phyloP scores from a whole-genome alignment of 2,888 invertebrate genomes.

The Tetropium fuscum region DNA sequence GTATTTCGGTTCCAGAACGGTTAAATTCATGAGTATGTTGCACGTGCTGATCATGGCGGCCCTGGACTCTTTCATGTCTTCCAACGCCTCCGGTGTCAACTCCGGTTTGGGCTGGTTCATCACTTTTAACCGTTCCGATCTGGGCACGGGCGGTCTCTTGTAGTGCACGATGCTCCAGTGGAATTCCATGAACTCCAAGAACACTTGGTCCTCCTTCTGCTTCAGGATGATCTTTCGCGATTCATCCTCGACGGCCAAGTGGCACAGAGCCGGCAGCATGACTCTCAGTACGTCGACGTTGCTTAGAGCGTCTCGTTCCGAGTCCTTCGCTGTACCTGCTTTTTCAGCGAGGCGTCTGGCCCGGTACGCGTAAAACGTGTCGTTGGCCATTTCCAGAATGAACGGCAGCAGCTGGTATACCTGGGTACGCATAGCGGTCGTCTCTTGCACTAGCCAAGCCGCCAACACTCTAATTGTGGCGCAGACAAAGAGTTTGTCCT shows the following conservation, averaged over 20 bases:
- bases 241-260: slow-evolving; percentile 91
- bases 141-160: slow-evolving; percentile 83
- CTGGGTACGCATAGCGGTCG: slow-evolving; percentile 86
- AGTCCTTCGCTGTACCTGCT: slow-evolving; percentile 66
- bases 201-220: slow-evolving; percentile 82
- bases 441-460: slow-evolving; percentile 93
- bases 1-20: slow-evolving; percentile 86
- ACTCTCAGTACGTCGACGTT: slow-evolving; percentile 81
- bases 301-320: slow-evolving; percentile 59
- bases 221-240: slow-evolving; percentile 84
- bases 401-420: slow-evolving; percentile 86
- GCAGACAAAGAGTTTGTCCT: slow-evolving; percentile 84
- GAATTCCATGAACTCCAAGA: slow-evolving; percentile 83
- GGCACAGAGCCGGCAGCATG: slow-evolving; percentile 90
- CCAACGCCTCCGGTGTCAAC: slow-evolving; percentile 78
- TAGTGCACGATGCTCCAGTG: slow-evolving; percentile 91
- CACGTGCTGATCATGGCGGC: slow-evolving; percentile 89
- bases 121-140: slow-evolving; percentile 82
- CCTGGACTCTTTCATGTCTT: slow-evolving; percentile 87
- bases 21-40: slow-evolving; percentile 93
- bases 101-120: slow-evolving; percentile 82
- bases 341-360: slow-evolving; percentile 77
- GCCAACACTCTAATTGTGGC: slow-evolving; percentile 87
- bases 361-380: slow-evolving; percentile 82
- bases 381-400: slow-evolving; percentile 83